These are phyloP conservation scores for Mirounga angustirostris DNA, from an alignment of 2,113 vertebrate species.

Conservation along the genomic window DNA sequence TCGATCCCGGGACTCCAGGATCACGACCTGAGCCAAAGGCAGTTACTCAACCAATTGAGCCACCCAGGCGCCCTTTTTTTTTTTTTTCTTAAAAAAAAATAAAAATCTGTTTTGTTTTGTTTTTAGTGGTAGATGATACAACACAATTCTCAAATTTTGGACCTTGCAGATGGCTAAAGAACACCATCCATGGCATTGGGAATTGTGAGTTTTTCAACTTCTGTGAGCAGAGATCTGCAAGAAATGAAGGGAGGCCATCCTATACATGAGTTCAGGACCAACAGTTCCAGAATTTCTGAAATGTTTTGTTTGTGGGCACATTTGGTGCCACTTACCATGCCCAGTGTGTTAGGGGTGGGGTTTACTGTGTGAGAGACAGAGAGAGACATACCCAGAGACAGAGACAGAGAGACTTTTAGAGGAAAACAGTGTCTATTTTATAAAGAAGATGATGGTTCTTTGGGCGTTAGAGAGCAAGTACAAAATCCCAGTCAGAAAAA, in stretches of 20 bases:
- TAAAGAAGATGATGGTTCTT: background rate
- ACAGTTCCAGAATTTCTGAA: background rate
- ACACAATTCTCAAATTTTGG: background rate
- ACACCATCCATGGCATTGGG: background rate
- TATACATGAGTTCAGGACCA: background rate
- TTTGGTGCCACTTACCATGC: background rate
- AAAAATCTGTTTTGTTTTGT: background rate
- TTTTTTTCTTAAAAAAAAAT: too few relatives aligned
- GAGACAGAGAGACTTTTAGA: background rate
- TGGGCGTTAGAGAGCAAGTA: background rate
- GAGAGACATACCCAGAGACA: background rate
- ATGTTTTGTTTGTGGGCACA: background rate
- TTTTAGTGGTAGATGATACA: background rate
- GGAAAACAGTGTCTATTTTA: background rate
- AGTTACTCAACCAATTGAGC: too few relatives aligned
- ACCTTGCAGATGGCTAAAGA: background rate
- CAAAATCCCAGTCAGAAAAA: background rate
- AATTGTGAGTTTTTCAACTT: conserved; percentile 10
- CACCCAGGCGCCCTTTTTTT: too few relatives aligned
- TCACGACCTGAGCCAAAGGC: too few relatives aligned
- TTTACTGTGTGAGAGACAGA: background rate
- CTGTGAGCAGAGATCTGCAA: background rate
- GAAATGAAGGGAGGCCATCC: background rate
- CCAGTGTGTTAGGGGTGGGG: background rate
- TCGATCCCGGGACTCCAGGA: too few relatives aligned